phyloP scores from a whole-genome alignment of 1,140 invertebrate species.

The Panagrolaimus sp. region DNA sequence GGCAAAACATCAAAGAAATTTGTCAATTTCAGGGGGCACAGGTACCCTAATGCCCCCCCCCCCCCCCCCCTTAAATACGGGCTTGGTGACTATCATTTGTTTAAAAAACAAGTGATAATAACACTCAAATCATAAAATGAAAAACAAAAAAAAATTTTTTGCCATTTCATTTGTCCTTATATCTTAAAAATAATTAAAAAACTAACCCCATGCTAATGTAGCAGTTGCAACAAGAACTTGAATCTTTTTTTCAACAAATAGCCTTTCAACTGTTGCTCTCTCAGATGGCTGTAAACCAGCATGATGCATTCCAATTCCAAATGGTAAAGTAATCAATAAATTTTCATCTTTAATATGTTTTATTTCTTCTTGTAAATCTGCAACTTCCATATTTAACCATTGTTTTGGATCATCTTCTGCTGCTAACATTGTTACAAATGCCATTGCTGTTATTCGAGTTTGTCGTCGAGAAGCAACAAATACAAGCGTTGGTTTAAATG shows the following conservation, averaged over 20 bases:
- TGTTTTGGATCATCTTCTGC: slow-evolving; percentile 75
- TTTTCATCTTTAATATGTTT: slow-evolving; percentile 73
- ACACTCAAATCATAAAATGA: too few species aligned
- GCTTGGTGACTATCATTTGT: too few species aligned
- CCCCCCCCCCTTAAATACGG: too few species aligned
- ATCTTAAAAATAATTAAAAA: too few species aligned
- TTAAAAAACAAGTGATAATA: too few species aligned
- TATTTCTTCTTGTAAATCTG: slow-evolving; percentile 72
- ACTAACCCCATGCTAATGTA: slow-evolving; percentile 97
- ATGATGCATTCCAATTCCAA: slow-evolving; percentile 97
- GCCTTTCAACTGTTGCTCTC: slow-evolving; percentile 79
- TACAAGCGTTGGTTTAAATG: slow-evolving; percentile 79
- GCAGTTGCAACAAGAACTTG: slow-evolving; percentile 95
- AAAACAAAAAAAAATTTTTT: too few species aligned
- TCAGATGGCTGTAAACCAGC: slow-evolving; percentile 64
- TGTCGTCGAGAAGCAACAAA: slow-evolving; percentile 92
- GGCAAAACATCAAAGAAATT: too few species aligned
- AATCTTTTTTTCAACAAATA: slow-evolving; percentile 94
- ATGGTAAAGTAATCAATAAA: slow-evolving; percentile 83
- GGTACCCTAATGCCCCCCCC: too few species aligned
- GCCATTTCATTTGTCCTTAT: too few species aligned
- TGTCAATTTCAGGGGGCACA: too few species aligned
- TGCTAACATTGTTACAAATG: slow-evolving; percentile 80
- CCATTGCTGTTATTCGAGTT: slow-evolving; percentile 84
- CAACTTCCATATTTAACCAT: slow-evolving; percentile 78